A percentile compares a stretch with the other conserved stretches of the same genome.
Evolutionary conservation across 1,140 invertebrate genomes (phyloP).

Genomic region (Heterodera schachtii): DNA sequence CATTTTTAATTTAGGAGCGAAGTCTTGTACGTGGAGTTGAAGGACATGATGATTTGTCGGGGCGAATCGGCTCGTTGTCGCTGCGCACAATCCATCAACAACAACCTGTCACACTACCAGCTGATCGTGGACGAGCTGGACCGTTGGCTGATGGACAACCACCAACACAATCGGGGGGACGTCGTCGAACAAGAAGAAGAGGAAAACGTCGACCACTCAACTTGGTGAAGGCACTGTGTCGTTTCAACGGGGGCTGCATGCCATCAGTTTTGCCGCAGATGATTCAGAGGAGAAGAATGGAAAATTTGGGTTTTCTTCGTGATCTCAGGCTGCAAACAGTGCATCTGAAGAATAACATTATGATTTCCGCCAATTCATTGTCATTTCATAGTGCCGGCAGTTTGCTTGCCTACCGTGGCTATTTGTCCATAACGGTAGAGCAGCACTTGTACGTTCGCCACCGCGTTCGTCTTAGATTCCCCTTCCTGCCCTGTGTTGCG

Average conservation of each 20-base stretch:
- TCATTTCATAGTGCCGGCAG: not conserved
- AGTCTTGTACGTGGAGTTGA: not conserved
- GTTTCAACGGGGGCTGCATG: not conserved
- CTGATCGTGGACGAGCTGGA: not conserved
- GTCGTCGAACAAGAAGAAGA: too few relatives aligned
- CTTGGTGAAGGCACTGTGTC: not conserved
- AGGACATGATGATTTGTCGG: not conserved
- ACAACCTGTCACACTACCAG: too few relatives aligned
- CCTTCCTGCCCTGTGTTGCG: not conserved
- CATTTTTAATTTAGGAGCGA: not conserved
- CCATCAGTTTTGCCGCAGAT: not conserved
- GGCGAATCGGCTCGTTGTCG: not conserved
- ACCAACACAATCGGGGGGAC: too few relatives aligned
- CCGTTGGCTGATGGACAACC: too few relatives aligned
- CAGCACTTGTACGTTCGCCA: not conserved
- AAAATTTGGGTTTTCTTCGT: not conserved
- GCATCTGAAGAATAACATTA: not conserved
- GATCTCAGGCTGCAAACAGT: not conserved
- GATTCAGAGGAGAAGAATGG: not conserved
- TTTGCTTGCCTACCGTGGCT: not conserved
- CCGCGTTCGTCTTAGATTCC: not conserved
- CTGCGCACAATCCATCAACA: not conserved
- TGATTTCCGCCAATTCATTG: not conserved
- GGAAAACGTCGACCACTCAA: not conserved
- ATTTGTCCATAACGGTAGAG: not conserved